Evolutionary conservation across 2,888 invertebrate species (phyloP).

Genomic region (Erannis defoliaria): DNA sequence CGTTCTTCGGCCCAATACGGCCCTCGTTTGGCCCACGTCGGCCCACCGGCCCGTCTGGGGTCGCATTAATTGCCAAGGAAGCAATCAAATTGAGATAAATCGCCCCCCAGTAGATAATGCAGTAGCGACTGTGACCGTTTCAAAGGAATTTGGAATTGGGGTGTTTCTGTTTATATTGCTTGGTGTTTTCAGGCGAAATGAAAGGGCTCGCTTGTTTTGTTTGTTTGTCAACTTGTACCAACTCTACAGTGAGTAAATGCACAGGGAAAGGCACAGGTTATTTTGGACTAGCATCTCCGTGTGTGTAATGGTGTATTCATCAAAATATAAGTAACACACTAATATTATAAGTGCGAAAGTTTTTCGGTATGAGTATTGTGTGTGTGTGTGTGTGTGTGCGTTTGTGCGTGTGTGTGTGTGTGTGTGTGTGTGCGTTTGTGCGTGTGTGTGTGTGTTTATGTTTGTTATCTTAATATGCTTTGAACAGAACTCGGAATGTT

Average conservation of each 20-base stretch:
- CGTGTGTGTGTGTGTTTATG: no score
- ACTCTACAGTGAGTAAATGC: neutral
- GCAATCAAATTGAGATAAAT: slow-evolving; percentile 51
- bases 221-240: neutral
- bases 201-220: neutral
- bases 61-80: slow-evolving; percentile 43
- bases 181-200: neutral
- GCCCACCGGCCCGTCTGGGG: slow-evolving; percentile 32
- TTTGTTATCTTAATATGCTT: no score
- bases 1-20: slow-evolving; percentile 19
- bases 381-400: no score
- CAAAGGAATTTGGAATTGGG: slow-evolving; percentile 14
- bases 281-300: no score
- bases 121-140: slow-evolving; percentile 12
- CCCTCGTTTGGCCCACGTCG: slow-evolving; percentile 22
- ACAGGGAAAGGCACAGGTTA: neutral
- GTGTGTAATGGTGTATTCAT: no score
- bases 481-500: no score
- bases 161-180: slow-evolving; percentile 8
- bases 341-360: no score
- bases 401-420: no score
- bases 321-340: no score
- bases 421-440: no score
- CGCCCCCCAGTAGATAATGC: slow-evolving; percentile 34
- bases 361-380: no score